Base-by-base conservation (phyloP, 2,113 vertebrate species). In the Taxidea taxus region DNA sequence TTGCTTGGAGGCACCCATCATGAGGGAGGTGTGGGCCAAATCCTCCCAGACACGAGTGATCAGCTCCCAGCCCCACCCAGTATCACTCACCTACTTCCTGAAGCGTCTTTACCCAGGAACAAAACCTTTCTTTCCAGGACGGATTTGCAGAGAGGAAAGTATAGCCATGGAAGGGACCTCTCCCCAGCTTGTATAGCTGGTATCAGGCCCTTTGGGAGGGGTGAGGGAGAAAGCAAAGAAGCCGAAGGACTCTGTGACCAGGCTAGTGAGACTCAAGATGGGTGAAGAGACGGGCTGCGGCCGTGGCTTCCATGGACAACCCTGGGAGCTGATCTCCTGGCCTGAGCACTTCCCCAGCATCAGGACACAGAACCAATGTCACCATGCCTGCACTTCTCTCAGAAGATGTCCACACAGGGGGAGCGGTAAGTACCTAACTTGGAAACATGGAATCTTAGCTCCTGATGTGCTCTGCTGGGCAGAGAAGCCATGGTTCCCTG, bases 101-200 rank as follows among this genome's bases (percentile, higher is more conserved):
- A 82, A 49, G 54, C n/a, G 11, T 85, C 89, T 54, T 56, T 72
- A 54, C 54, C 77, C 68, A 15, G 39, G 31, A 70, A 54, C 25
- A 18, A 56, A 93, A 44, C 34, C 93, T 84, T 90, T 92, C 62
- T 44, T 64, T 70, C 90, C 62, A 62, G 75, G 16, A 60, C 13
- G 3, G 44, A 80, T 42, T 37, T 68, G 42, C 9, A 37, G n/a
- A 75, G 56, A 60, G 51, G 49, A 93, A 77, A 39, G 44, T 8
- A 49, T 49, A 23, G 87, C 56, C 39, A 15, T 6, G 44, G 54
- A 42, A 0, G 20, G n/a, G 7, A 58, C 25, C 44, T 44, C 18
- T 72, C 4, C 42, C 34, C 44, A 68, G n/a, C n/a, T 90, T 39
- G 5, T 6, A 1, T 34, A 27, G 37, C 37, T 75, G 42, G 9